Base-by-base conservation (phyloP, 1,140 invertebrate genomes). In the Anagrus nilaparvatae region DNA sequence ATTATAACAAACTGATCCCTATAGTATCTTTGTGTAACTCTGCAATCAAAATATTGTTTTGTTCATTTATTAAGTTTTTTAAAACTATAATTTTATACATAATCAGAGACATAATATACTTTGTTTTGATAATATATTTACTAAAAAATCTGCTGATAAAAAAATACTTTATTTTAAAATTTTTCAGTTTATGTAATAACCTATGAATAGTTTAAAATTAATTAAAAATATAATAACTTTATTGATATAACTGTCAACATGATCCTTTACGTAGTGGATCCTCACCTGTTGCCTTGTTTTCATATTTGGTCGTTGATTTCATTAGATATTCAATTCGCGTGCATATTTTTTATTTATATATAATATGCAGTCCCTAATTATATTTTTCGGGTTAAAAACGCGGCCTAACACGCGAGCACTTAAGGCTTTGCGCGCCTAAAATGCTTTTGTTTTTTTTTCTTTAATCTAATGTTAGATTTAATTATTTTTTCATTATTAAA, bases 401-500 rank as follows among this genome's bases (percentile, higher is more conserved):
- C 65, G 65, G 58, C 58, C 63, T 65, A 63, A 41, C 18, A 37
- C 50, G 51, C 55, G 64, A 61, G 52, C 54, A 34, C 47, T 45
- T 33, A 49, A 62, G 64, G 65, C 64, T 58, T 68, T 68, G 65
- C 65, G 64, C 65, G 65, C 65, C 65, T 63, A 66, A 58, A 58
- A 65, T 59, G 51, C 51, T 47, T 27, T 33, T 44, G 18, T 36
- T 44, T 46, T 46, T 24, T 39, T 52, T 37, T 43, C 44, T 44
- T 40, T 46, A 40, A 28, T 35, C 36, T 39, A 39, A 37, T 46
- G 34, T 42, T 40, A 9, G 4, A 16, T 38, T 40, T 18, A 28
- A 42, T 21, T 31, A 43, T 44, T 29, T 35, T 40, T 31, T n/a
- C 20, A 31, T 47, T 33, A 23, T 44, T 19, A 43, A 17, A 34